These are phyloP conservation scores for Dunckerocampus dactyliophorus DNA, from an alignment of 2,113 vertebrate species.

Conservation along the genomic window DNA sequence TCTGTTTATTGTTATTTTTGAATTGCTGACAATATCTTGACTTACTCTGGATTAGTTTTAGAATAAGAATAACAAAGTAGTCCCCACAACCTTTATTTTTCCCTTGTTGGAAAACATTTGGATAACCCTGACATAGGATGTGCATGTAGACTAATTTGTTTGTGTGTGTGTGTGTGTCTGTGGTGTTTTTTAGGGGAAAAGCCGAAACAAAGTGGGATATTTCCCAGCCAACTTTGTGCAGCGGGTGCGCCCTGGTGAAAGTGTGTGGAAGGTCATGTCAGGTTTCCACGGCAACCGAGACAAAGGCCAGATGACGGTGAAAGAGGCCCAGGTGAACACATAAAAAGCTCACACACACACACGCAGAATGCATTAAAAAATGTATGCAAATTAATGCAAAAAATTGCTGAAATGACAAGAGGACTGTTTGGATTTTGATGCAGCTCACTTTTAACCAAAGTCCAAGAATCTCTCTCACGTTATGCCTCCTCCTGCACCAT, in stretches of 20 bases:
- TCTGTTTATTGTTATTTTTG: too few relatives aligned
- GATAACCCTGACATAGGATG: too few relatives aligned
- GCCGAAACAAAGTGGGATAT: slow-evolving; percentile 82
- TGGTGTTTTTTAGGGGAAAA: slow-evolving; percentile 78
- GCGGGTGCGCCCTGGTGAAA: slow-evolving; percentile 84
- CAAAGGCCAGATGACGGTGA: slow-evolving; percentile 84
- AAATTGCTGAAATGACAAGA: slow-evolving; percentile 43
- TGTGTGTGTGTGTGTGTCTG: slow-evolving; percentile 26
- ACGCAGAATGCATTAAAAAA: slow-evolving; percentile 12
- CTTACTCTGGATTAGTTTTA: too few relatives aligned
- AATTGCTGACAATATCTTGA: too few relatives aligned
- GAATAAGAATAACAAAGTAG: too few relatives aligned
- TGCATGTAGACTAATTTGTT: neutral
- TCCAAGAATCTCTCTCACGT: slow-evolving; percentile 21
- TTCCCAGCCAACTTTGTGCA: slow-evolving; percentile 94
- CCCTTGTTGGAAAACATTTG: too few relatives aligned
- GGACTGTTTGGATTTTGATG: slow-evolving; percentile 23
- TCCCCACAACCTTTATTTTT: too few relatives aligned
- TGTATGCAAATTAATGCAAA: slow-evolving; percentile 55
- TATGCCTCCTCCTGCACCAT: neutral
- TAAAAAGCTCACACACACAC: slow-evolving; percentile 8
- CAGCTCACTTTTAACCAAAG: slow-evolving; percentile 14
- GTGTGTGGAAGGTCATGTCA: slow-evolving; percentile 83
- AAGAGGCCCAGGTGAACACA: slow-evolving; percentile 83
- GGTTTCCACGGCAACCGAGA: slow-evolving; percentile 82